Evolutionary conservation across 2,113 vertebrate species (phyloP).

Genomic region (Spermophilus dauricus): DNA sequence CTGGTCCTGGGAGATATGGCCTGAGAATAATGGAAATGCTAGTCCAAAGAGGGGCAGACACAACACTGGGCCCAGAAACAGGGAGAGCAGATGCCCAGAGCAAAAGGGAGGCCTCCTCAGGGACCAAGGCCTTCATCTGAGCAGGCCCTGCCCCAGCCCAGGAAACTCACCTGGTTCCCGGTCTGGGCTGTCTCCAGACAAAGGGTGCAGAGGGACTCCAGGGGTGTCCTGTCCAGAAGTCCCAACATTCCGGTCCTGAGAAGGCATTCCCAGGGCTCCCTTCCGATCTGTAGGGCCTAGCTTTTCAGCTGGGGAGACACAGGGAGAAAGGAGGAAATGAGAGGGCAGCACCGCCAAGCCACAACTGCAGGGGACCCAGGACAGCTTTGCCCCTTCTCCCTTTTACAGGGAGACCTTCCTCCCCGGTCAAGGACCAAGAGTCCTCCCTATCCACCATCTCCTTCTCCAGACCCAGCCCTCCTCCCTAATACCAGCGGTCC

Average conservation of each 20-base stretch:
- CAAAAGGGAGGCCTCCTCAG: accelerated
- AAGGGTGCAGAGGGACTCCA: constrained; percentile 71
- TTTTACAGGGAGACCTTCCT: neutral
- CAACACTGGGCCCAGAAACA: neutral
- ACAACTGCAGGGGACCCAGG: neutral
- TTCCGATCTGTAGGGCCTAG: constrained; percentile 73
- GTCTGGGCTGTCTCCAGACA: constrained; percentile 84
- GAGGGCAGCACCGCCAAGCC: neutral
- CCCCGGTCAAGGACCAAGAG: neutral
- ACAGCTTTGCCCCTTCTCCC: neutral
- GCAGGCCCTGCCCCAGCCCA: neutral
- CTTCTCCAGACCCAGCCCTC: neutral
- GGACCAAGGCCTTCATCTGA: neutral
- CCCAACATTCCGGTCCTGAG: constrained; percentile 48
- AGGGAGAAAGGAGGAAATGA: neutral
- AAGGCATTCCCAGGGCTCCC: constrained; percentile 55
- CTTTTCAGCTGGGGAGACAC: constrained; percentile 77
- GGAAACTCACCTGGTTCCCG: constrained; percentile 85
- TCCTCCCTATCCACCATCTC: no score
- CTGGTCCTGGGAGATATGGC: neutral
- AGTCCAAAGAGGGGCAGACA: neutral
- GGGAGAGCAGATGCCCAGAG: neutral
- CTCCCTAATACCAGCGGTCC: no score
- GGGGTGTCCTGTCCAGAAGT: constrained; percentile 71
- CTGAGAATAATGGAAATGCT: neutral